Conservation (phyloP, 2,797 vertebrate species). For the Falco columbarius region DNA sequence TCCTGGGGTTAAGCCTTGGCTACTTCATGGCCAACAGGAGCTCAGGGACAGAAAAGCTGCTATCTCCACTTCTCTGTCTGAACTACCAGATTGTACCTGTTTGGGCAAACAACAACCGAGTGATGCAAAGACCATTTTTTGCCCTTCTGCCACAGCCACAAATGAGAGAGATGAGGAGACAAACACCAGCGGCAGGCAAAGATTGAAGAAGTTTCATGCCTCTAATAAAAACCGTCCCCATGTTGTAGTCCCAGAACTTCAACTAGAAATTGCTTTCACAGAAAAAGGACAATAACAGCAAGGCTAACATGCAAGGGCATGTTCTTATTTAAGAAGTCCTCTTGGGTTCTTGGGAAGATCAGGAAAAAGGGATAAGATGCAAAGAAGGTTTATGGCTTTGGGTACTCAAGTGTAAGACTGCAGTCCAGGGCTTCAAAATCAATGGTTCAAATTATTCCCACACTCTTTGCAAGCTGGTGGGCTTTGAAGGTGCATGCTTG, state of each 20-base stretch:
- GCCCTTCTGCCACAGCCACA: neutral
- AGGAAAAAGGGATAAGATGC: neutral
- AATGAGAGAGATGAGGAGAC: neutral
- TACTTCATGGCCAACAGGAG: neutral
- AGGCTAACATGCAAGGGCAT: neutral
- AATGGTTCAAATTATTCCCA: neutral
- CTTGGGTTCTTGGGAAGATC: neutral
- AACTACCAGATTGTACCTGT: neutral
- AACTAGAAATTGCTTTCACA: neutral
- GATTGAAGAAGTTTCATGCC: neutral
- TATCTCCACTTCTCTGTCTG: neutral
- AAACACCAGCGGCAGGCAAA: neutral
- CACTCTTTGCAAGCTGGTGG: neutral
- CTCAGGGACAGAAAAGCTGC: neutral
- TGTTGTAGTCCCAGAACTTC: neutral
- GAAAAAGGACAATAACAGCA: neutral
- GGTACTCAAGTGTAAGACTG: neutral
- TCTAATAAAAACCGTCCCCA: neutral
- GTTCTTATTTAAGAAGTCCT: neutral
- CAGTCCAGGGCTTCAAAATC: neutral
- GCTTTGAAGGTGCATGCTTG: neutral
- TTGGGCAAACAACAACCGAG: neutral
- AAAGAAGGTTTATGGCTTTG: neutral
- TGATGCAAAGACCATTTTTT: neutral
- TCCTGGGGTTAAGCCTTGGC: neutral